Conservation (phyloP, 1,140 invertebrate genomes). For the Limonius californicus region DNA sequence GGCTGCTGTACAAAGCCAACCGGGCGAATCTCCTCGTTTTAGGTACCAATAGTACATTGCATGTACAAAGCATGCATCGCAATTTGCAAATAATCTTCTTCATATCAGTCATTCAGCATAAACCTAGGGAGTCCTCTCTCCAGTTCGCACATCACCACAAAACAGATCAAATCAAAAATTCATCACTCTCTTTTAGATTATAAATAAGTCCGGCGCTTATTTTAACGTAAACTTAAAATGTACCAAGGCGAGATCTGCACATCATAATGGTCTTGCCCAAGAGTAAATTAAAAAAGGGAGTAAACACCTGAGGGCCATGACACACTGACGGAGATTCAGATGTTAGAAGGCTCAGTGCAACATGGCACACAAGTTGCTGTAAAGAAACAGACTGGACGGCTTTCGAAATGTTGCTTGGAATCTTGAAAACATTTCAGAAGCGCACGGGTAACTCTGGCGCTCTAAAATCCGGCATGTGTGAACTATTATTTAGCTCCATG, state of each 20-base stretch:
- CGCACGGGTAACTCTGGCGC: neutral
- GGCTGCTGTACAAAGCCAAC: neutral
- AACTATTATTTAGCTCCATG: no score
- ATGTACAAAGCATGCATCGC: neutral
- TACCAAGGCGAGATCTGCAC: neutral
- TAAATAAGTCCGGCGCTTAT: neutral
- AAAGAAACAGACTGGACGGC: no score
- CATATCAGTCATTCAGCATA: constrained; percentile 1
- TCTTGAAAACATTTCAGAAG: no score
- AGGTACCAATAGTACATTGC: constrained; percentile 8
- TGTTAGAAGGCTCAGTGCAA: neutral
- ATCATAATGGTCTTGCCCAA: neutral
- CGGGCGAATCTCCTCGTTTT: neutral
- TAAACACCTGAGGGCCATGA: neutral
- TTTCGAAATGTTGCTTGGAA: no score
- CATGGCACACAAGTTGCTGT: neutral
- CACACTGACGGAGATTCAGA: constrained; percentile 4
- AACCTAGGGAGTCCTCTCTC: constrained; percentile 2
- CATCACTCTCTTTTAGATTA: neutral
- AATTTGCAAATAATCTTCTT: neutral
- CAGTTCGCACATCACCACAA: neutral
- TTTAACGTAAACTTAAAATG: constrained; percentile 2
- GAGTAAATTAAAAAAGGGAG: neutral
- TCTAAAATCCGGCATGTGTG: neutral
- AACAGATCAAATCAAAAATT: neutral